Evolutionary conservation across 2,888 invertebrate species (phyloP), one percentile per base, ranked within the genome.

Genomic region (Phragmatobia fuliginosa): DNA sequence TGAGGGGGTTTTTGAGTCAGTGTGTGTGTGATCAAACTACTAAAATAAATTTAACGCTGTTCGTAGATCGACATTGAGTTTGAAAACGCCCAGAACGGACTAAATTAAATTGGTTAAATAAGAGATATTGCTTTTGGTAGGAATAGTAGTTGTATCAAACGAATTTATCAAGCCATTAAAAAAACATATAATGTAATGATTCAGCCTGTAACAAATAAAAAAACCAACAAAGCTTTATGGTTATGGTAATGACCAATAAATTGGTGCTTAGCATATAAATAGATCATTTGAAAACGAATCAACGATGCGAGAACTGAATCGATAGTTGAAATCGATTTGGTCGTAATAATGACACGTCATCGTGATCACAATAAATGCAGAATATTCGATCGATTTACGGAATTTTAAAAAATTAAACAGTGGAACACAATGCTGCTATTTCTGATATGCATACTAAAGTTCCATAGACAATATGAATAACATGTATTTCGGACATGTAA

Each of bases 211-310:
- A 64, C 41, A 49, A n/a, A 28, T 64, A 56, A 36, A 65, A 38
- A 36, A 65, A 28, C 36, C 33, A 65, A 56, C 33, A 64, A 66
- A 65, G 36, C 58, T 59, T 66, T 59, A 66, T 66, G n/a, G 58
- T 63, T 68, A 68, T 62, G 62, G 36, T 68, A 68, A 63, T 62
- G 65, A n/a, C 38, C 18, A 45, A 62, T 32, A 64, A 66, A 71
- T 52, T 63, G 59, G 32, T 49, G 68, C 49, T 72, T 68, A 68
- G 81, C 88, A 90, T 90, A 83, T 80, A 82, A 88, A 90, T 88
- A 82, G 84, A 85, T 82, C 73, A 79, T 81, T 79, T 75, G 68
- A 70, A 73, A 6, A 78, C 63, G 71, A 67, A 65, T 81, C 80
- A 76, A 70, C 70, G 81, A 76, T 68, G 83, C 86, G 87, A 70